Evolutionary conservation across 2,113 vertebrate genomes (phyloP), one percentile per base, ranked within the genome.

Genomic region (Sebastes fasciatus): DNA sequence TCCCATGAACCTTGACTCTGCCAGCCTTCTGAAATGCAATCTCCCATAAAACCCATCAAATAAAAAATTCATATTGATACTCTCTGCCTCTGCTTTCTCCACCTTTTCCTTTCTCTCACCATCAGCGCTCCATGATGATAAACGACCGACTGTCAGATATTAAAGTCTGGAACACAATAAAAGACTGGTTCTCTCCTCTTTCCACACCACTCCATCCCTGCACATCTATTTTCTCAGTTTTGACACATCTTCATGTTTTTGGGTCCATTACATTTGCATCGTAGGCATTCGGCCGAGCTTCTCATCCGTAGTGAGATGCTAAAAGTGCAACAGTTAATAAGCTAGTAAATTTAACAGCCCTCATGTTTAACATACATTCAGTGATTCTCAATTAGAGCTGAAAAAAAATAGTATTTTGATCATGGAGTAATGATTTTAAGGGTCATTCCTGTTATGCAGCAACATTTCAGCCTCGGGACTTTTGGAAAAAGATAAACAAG

Each of bases 1-100:
- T 26, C 69, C 83, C 80, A 42, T 84, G 85, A 91, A 90, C 89
- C 87, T 89, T 89, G 88, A 90, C 87, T 86, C 75, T 52, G 73
- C 77, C 86, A 69, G 84, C 70, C 81, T 52, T 72, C 87, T 75
- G 89, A 90, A 93, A 92, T 90, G 82, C 94, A 94, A 92, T 92
- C 91, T 90, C 80, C 75, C 86, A 85, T 90, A 92, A 75, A 94
- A 93, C 86, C 88, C 86, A 92, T 94, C 90, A 94, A 90, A 94
- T 93, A 91, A 95, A 94, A 94, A 92, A 93, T 90, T 94, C 84
- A 94, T 90, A 92, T 94, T 90, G 93, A 94, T 93, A 91, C 90
- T 75, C 74, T 71, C 45, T 82, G 54, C 84, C 87, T 81, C 82
- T 65, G 85, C 84, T 72, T 86, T 85, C 88, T 66, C 87, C 89